These are phyloP conservation scores for Leptopterna dolabrata DNA, from an alignment of 2,888 invertebrate species.

Conservation along the genomic window DNA sequence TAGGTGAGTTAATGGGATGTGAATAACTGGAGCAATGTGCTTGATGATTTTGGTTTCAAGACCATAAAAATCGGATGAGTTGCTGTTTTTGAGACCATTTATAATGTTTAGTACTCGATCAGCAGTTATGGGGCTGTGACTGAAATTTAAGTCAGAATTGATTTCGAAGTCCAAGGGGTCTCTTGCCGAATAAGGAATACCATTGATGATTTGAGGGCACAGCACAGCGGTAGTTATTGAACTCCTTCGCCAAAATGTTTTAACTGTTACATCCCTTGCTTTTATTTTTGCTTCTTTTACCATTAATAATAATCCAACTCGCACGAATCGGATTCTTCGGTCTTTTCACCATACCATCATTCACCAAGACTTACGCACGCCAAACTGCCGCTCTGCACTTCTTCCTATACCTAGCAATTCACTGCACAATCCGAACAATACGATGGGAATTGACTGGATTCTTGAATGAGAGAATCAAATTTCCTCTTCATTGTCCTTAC, in stretches of 20 bases:
- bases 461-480: not conserved
- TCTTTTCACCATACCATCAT: not conserved
- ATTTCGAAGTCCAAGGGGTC: not conserved
- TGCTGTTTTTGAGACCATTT: not conserved
- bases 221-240: not conserved
- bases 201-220: not conserved
- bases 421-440: not conserved
- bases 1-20: not conserved
- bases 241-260: not conserved
- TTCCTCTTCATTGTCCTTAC: not conserved
- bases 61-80: not conserved
- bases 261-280: no score
- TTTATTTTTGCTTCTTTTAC: not conserved
- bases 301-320: not conserved
- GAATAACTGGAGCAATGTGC: not conserved
- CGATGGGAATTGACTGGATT: not conserved
- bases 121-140: not conserved
- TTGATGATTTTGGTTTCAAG: slow-evolving; percentile 1
- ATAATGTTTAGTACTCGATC: not conserved
- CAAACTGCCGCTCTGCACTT: not conserved
- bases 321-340: not conserved
- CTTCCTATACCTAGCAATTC: not conserved
- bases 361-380: not conserved
- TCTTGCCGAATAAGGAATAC: not conserved
- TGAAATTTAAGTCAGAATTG: not conserved